These are phyloP conservation scores for Aleiodes sp. DNA, from an alignment of 1,140 invertebrate species.

Conservation along the genomic window DNA sequence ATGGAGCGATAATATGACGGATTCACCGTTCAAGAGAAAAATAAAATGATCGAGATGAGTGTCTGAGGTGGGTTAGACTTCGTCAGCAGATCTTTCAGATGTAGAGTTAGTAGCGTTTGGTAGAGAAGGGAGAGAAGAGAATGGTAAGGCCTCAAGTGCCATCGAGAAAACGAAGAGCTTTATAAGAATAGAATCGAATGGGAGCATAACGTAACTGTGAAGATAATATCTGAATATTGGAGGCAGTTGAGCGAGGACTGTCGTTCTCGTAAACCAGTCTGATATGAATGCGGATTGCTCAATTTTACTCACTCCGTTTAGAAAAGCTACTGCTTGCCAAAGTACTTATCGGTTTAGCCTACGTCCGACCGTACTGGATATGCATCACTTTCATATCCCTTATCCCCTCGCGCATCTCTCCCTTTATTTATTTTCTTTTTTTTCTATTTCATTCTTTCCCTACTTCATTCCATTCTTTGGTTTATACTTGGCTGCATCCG, in stretches of 20 bases:
- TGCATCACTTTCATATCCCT: conserved; percentile 33
- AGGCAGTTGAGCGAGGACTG: conserved; percentile 40
- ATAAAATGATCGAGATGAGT: conserved; percentile 5
- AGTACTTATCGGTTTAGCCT: conserved; percentile 13
- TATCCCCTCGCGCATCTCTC: background rate
- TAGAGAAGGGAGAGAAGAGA: too few relatives aligned
- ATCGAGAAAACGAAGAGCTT: conserved; percentile 1
- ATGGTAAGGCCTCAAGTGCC: conserved; percentile 15
- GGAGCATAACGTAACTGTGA: conserved; percentile 11
- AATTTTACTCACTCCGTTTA: conserved; percentile 40
- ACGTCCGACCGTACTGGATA: conserved; percentile 30
- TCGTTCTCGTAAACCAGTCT: conserved; percentile 42
- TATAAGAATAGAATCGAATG: conserved; percentile 8
- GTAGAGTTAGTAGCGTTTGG: too few relatives aligned
- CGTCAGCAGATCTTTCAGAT: conserved; percentile 7
- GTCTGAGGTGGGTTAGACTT: background rate
- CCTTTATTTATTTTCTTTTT: conserved; percentile 6
- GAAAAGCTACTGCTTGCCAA: conserved; percentile 3
- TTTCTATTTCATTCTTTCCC: background rate
- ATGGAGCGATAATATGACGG: conserved; percentile 18
- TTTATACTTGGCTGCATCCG: background rate
- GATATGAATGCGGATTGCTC: conserved; percentile 54
- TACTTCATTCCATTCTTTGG: background rate
- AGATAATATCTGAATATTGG: conserved; percentile 55
- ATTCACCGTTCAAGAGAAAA: background rate